These are phyloP conservation scores for Amblyopsis hoosieri DNA, from an alignment of 2,797 vertebrate species.

Conservation along the genomic window DNA sequence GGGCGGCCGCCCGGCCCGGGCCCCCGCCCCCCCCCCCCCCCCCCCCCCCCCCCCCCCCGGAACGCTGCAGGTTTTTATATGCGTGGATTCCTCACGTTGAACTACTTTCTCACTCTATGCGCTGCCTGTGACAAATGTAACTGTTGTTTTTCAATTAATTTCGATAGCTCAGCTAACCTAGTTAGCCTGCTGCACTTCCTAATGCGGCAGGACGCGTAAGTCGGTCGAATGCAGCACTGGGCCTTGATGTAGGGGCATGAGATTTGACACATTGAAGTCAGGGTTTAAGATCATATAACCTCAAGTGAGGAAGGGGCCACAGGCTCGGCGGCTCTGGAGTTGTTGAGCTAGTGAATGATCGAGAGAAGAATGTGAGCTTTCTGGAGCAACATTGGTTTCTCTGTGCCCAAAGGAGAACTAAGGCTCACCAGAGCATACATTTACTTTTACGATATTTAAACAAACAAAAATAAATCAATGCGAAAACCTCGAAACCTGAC, in stretches of 20 bases:
- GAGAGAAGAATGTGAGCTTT: slow-evolving; percentile 60
- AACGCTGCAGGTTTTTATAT: background rate
- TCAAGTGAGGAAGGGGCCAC: slow-evolving; percentile 26
- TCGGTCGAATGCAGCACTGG: background rate
- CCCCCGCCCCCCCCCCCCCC: no score
- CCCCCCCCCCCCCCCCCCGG: no score
- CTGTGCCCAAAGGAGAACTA: slow-evolving; percentile 76
- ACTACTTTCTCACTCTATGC: background rate
- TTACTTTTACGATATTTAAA: slow-evolving; percentile 83
- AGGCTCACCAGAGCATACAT: slow-evolving; percentile 69
- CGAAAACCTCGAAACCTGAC: slow-evolving; percentile 68
- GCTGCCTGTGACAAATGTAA: no score
- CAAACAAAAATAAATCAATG: slow-evolving; percentile 83
- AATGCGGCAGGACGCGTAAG: background rate
- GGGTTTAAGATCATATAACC: slow-evolving; percentile 40
- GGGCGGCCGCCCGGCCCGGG: no score
- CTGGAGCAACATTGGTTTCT: slow-evolving; percentile 72
- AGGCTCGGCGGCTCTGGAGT: background rate
- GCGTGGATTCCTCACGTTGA: background rate
- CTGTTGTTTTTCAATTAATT: no score
- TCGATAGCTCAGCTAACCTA: background rate
- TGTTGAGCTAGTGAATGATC: slow-evolving; percentile 16
- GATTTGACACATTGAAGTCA: slow-evolving; percentile 42
- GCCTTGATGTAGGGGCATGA: slow-evolving; percentile 5
- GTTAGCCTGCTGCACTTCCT: background rate